Base-by-base conservation (phyloP, 1,140 invertebrate genomes). In the Campoletis sonorensis region DNA sequence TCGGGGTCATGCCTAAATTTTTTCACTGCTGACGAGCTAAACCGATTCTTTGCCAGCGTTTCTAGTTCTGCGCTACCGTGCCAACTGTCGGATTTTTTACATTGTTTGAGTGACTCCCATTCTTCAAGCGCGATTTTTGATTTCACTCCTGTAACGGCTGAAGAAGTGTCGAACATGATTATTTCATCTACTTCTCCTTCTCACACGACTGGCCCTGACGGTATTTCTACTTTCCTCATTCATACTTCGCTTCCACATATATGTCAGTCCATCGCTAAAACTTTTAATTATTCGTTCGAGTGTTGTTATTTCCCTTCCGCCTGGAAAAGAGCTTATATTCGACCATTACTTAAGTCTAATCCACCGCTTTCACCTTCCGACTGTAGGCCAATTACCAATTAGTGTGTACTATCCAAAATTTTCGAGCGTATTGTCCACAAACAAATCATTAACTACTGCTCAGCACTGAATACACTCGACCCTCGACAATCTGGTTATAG, bases 401-500 rank as follows among this genome's bases (percentile, higher is more conserved):
- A 21, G 11, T 58, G 18, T 58, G 54, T 21, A 21, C 7, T 58
- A 0, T 58, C 54, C 5, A 58, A 58, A 21, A 4, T 58, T n/a
- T 10, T 58, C 16, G 54, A 58, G 21, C 54, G 54, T 4, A 2
- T n/a, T 0, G 18, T 58, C 5, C 54, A 5, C 0, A 13, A n/a
- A 8, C 5, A 23, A 1, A 8, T 18, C n/a, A 23, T 10, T 13
- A 4, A 8, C 21, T 23, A 5, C 7, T 23, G 4, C 16, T n/a
- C 1, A 18, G 11, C 13, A 45, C 5, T 45, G 3, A n/a, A n/a
- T n/a, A n/a, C 21, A 1, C n/a, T 81, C 11, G 67, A 81, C 26
- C 54, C 23, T 5, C 45, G 33, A 26, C 84, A 85, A 30, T 82
- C 80, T 33, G 81, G 84, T 4, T 85, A 79, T 64, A 21, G 83